Evolutionary conservation across 2,888 invertebrate genomes (phyloP), one percentile per base, ranked within the genome.

Genomic region (Dorcus parallelipipedus): DNA sequence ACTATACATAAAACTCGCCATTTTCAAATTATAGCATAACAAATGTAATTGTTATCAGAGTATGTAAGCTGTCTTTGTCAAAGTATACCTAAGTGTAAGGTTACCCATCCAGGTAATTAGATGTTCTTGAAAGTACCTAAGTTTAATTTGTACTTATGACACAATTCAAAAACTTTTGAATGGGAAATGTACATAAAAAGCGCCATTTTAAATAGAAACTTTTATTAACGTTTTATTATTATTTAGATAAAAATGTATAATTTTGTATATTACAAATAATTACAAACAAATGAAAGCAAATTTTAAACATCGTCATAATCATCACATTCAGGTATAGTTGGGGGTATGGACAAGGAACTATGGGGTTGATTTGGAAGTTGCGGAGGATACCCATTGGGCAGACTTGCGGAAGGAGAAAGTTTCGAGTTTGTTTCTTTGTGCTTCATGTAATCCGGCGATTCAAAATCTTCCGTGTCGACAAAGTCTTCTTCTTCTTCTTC

Each of bases 261-360:
- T 52, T 60, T 53, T 43, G 48, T 48, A 47, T 55, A 58, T 50
- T 58, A 51, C 49, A 43, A 56, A 58, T 54, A 58, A 54, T 58
- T 49, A 40, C 39, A 54, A 58, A 54, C 38, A 56, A 56, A 54
- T 54, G 14, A 42, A 48, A 40, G 33, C 26, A 23, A 49, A 55
- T 55, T 40, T 54, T 42, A 56, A 38, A 59, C 61, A 60, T 71
- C 72, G 64, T 76, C 66, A 59, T 56, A 55, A 60, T 68, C 71
- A 59, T 72, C 77, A 67, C 75, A 75, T 72, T 77, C 77, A 40
- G 70, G 73, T 68, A 77, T 77, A 61, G 77, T 77, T 0, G 77
- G 76, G 43, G 77, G 77, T 67, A 77, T 76, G 23, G 71, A 72
- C 26, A 59, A 53, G 74, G 61, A 33, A 68, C 62, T 26, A 53